These are phyloP conservation scores for Papilio xuthus DNA, from an alignment of 1,140 invertebrate genomes.

Conservation along the genomic window DNA sequence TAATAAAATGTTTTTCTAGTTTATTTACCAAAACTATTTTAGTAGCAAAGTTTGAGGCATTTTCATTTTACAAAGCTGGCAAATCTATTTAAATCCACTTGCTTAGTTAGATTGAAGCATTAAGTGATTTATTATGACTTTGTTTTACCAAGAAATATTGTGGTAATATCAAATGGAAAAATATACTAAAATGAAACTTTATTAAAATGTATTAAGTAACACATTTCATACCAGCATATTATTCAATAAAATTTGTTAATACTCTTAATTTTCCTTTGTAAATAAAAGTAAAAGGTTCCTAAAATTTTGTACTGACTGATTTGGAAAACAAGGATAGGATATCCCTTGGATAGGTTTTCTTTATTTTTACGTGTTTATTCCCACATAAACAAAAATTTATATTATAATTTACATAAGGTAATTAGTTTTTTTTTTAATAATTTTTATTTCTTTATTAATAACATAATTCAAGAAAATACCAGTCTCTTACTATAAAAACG, in stretches of 20 bases:
- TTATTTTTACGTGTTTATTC: conserved; percentile 58
- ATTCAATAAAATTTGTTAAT: neutral
- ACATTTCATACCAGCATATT: too few species aligned
- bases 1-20: neutral
- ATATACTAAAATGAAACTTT: too few species aligned
- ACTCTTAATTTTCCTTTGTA: neutral
- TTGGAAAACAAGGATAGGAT: conserved; percentile 50
- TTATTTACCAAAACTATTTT: too few species aligned
- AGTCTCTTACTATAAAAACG: conserved; percentile 76
- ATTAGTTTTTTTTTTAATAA: conserved; percentile 57
- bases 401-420: conserved; percentile 51
- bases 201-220: too few species aligned
- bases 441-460: conserved; percentile 65
- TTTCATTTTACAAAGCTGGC: neutral
- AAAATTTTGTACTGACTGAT: conserved; percentile 52
- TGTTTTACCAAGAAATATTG: too few species aligned
- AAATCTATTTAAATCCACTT: neutral
- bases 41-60: neutral
- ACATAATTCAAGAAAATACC: conserved; percentile 78
- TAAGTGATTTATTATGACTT: too few species aligned
- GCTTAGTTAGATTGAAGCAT: too few species aligned
- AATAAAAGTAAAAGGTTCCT: conserved; percentile 18
- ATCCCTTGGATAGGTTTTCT: conserved; percentile 60
- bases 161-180: too few species aligned
- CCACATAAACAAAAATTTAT: conserved; percentile 53